Evolutionary conservation across 2,113 vertebrate genomes (phyloP).

Genomic region (Thamnaconus septentrionalis): DNA sequence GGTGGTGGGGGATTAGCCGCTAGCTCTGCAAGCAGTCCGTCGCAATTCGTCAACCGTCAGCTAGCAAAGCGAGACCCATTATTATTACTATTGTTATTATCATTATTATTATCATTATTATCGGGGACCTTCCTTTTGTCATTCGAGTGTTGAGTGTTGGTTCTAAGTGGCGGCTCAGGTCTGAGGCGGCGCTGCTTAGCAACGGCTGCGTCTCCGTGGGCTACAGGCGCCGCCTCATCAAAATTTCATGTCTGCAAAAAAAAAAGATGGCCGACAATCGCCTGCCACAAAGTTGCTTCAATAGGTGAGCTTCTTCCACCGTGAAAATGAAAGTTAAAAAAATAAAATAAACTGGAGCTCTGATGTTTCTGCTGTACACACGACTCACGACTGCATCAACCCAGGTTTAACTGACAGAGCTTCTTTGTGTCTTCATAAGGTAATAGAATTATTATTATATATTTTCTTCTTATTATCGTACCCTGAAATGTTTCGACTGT

Average conservation of each 20-base stretch:
- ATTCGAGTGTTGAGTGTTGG: too few species aligned
- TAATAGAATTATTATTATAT: too few species aligned
- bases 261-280: conserved; percentile 8
- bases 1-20: neutral
- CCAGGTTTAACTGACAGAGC: neutral
- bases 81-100: too few species aligned
- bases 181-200: neutral
- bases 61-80: too few species aligned
- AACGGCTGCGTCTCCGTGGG: conserved; percentile 6
- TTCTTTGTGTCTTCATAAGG: too few species aligned
- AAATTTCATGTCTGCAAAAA: conserved; percentile 15
- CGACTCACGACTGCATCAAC: conserved; percentile 13
- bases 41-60: neutral
- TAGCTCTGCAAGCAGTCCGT: neutral
- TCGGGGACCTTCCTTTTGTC: too few species aligned
- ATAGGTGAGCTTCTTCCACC: neutral
- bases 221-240: conserved; percentile 22
- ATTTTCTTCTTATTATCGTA: too few species aligned
- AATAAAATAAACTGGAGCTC: too few species aligned
- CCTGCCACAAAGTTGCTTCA: neutral
- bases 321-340: neutral
- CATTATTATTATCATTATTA: too few species aligned
- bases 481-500: too few species aligned
- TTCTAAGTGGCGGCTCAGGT: neutral
- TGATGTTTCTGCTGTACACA: conserved; percentile 35